Percentiles rank a stretch among this genome's conserved stretches.
Evolutionary conservation across 2,797 vertebrate species (phyloP).

Genomic region (Podargus strigoides): DNA sequence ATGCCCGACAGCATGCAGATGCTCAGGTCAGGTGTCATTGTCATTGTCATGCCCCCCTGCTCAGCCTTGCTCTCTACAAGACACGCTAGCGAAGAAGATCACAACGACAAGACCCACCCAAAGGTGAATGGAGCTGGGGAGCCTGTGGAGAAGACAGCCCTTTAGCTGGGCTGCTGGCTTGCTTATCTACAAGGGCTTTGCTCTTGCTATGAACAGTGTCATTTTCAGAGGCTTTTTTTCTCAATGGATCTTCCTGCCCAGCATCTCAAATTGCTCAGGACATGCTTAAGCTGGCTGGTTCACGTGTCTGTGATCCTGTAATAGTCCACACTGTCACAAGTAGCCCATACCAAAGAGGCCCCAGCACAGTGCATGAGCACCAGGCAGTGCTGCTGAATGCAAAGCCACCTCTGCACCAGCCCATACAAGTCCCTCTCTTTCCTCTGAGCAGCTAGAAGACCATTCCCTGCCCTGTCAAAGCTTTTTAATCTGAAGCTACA

Average conservation of each 20-base stretch:
- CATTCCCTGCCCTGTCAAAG: not conserved
- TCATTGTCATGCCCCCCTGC: rapidly evolving
- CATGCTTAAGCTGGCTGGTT: not conserved
- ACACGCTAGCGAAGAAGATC: not conserved
- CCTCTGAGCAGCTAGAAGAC: not conserved
- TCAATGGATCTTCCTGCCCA: not conserved
- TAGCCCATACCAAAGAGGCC: not conserved
- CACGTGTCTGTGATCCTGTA: rapidly evolving
- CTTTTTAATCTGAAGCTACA: not conserved
- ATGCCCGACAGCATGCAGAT: not conserved
- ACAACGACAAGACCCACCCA: not conserved
- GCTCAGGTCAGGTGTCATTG: not conserved
- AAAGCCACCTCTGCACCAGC: not conserved
- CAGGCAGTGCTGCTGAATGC: not conserved
- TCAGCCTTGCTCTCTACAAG: not conserved
- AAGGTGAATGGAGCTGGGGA: not conserved
- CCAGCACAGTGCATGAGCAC: not conserved
- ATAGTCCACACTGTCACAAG: not conserved
- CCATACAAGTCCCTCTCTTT: not conserved
- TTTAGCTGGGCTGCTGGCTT: not conserved
- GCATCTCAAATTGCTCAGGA: not conserved
- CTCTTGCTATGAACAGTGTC: not conserved
- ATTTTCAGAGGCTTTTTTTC: not conserved
- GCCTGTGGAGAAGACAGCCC: not conserved
- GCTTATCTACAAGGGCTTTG: not conserved